Percentiles rank a stretch among this genome's conserved stretches.
These are phyloP conservation scores for Leptodactylus fuscus DNA, from an alignment of 2,113 vertebrate genomes.

Conservation along the genomic window DNA sequence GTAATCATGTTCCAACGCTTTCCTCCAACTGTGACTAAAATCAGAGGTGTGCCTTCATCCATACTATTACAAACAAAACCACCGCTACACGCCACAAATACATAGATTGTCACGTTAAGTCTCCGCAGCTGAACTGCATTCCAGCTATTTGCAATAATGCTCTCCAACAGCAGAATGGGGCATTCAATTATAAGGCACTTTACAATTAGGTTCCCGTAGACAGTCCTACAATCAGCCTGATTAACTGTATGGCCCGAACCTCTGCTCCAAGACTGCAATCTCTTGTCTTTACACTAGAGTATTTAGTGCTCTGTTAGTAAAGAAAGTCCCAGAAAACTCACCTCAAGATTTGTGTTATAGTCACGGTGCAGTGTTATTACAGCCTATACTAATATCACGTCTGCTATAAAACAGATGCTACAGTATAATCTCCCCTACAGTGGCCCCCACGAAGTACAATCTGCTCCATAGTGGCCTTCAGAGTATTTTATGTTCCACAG, in stretches of 20 bases:
- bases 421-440: too few species aligned
- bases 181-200: slow-evolving; percentile 43
- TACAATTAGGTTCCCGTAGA: slow-evolving; percentile 25
- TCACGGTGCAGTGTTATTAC: too few species aligned
- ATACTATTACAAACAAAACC: slow-evolving; percentile 35
- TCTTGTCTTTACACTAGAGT: neutral
- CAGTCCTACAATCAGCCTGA: neutral
- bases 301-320: neutral
- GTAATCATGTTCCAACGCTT: slow-evolving; percentile 54
- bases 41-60: neutral
- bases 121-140: neutral
- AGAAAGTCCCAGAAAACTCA: too few species aligned
- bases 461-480: too few species aligned
- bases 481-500: too few species aligned
- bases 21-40: slow-evolving; percentile 58
- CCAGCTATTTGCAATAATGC: neutral
- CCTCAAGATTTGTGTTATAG: too few species aligned
- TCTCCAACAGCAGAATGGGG: neutral
- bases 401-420: too few species aligned
- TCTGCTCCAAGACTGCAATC: neutral
- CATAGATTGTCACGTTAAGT: slow-evolving; percentile 49
- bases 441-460: too few species aligned
- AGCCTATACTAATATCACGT: too few species aligned
- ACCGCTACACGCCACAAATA: neutral
- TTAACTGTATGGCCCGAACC: neutral